Evolutionary conservation across 1,140 invertebrate genomes (phyloP).

Genomic region (Panulirus ornatus): DNA sequence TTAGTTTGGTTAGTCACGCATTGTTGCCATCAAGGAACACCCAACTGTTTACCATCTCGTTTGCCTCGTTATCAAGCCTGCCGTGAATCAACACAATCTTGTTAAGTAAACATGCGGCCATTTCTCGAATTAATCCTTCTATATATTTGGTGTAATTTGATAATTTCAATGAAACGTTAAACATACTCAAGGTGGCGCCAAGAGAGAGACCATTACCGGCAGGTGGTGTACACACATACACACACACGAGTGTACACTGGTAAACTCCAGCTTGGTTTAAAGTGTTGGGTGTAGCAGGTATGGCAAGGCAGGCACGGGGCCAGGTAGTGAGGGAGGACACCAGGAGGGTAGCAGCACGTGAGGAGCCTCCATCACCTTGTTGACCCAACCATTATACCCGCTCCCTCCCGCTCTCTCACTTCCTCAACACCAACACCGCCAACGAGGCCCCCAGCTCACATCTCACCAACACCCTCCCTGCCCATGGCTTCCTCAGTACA

Average conservation of each 20-base stretch:
- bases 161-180: too few species aligned
- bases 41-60: constrained; percentile 29
- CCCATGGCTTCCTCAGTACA: too few species aligned
- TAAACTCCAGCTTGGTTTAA: neutral
- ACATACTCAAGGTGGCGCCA: neutral
- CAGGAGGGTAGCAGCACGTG: neutral
- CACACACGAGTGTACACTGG: neutral
- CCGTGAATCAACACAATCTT: constrained; percentile 22
- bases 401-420: neutral
- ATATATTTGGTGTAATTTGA: too few species aligned
- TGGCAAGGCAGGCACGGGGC: neutral
- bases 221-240: constrained; percentile 21
- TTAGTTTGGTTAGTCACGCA: constrained; percentile 42
- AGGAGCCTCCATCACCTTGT: neutral
- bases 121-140: too few species aligned
- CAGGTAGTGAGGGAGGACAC: neutral
- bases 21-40: constrained; percentile 35
- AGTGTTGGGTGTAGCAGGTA: neutral
- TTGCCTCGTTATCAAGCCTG: constrained; percentile 17
- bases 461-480: too few species aligned
- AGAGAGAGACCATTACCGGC: too few species aligned
- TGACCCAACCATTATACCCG: neutral
- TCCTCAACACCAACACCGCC: too few species aligned
- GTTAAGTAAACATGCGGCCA: too few species aligned
- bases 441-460: too few species aligned